Base-by-base conservation (phyloP, 1,140 invertebrate genomes). In the Pomacea maculata region DNA sequence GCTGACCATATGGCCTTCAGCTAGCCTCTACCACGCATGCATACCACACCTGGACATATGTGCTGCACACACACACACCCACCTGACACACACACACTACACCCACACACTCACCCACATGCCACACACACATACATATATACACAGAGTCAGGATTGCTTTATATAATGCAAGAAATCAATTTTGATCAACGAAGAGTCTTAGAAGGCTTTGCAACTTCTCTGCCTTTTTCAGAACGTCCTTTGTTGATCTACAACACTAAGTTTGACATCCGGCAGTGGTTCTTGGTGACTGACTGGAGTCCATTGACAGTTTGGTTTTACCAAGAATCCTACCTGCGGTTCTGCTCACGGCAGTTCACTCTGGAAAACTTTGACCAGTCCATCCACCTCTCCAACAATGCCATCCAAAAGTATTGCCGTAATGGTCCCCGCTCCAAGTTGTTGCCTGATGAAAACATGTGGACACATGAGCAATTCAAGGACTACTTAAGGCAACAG, bases 331-430 rank as follows among this genome's bases (percentile, higher is more conserved):
- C 96, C 89, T 99, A 98, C 90, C 91, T 98, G 77, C 93, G 97
- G 79, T 98, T 99, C 92, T 98, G 97, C 90, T 96, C 96, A 0
- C 96, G 97, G 92, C 94, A 95, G 88, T 99, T 97, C 91, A 95
- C 94, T 81, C 90, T 99, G 68, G 94, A 94, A n/a, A 95, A 97
- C 91, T 96, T 96, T 88, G 96, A 98, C 88, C 96, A 97, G 92
- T 81, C 96, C 0, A 95, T 98, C 76, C 97, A 98, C 91, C 92
- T 99, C 11, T 97, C 96, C 67, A 98, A 99, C 92, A 95, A 98
- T 92, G 96, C 97, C 4, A 95, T 99, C 54, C 97, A 98, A 91
- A 95, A 95, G 87, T 95, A 96, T 90, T 98, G 98, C 75, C 95
- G 95, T 87, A 98, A 97, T 88, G 93, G 93, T 70, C 86, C 85